Percentiles rank a stretch among this genome's conserved stretches.
Evolutionary conservation across 2,888 invertebrate species (phyloP).

Genomic region (Xylocampa areola): DNA sequence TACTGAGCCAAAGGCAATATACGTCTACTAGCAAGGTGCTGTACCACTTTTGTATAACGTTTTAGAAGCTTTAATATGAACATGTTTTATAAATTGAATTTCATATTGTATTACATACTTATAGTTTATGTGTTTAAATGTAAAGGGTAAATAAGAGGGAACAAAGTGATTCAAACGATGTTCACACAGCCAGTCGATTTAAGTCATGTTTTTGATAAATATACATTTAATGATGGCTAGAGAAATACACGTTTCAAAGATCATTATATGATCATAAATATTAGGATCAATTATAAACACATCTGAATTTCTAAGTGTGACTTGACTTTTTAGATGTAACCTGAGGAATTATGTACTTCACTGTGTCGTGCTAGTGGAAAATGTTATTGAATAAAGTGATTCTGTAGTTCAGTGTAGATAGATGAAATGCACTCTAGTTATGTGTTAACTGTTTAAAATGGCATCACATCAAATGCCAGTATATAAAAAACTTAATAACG

Average conservation of each 20-base stretch:
- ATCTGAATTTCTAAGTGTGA: neutral
- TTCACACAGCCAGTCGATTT: conserved; percentile 31
- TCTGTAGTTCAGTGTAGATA: conserved; percentile 30
- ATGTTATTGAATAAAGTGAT: conserved; percentile 17
- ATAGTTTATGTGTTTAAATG: conserved; percentile 51
- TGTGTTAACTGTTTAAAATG: conserved; percentile 39
- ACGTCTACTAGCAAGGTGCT: conserved; percentile 84
- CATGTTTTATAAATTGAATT: conserved; percentile 73
- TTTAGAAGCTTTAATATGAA: conserved; percentile 79
- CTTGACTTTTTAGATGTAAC: neutral
- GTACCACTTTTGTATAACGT: conserved; percentile 75
- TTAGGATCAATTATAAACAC: conserved; percentile 13
- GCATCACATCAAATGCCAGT: conserved; percentile 25
- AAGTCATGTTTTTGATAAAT: conserved; percentile 48
- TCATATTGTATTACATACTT: conserved; percentile 60
- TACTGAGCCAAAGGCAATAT: conserved; percentile 86
- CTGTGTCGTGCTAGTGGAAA: conserved; percentile 2
- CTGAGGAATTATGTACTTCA: conserved; percentile 28
- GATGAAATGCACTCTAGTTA: conserved; percentile 20
- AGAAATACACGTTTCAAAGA: conserved; percentile 4
- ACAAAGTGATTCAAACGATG: conserved; percentile 35
- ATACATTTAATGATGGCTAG: conserved; percentile 32
- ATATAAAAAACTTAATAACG: conserved; percentile 12
- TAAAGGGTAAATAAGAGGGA: conserved; percentile 51
- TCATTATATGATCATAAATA: neutral